Conservation (phyloP, 2,888 invertebrate genomes). For the Melieria picta region DNA sequence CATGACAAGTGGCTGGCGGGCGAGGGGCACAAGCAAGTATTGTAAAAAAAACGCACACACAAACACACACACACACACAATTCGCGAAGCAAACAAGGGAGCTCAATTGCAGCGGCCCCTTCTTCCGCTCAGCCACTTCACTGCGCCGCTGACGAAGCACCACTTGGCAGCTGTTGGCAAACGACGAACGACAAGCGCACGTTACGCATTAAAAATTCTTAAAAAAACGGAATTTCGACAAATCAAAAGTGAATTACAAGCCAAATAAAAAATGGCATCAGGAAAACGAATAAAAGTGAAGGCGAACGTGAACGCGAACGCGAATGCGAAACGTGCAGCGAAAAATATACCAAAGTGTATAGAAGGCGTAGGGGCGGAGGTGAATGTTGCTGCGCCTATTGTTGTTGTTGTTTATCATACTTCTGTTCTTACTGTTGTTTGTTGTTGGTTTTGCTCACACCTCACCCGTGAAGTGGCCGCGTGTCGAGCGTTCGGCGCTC, state of each 20-base stretch:
- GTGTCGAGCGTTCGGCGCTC: constrained; percentile 5
- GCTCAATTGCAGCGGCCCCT: background rate
- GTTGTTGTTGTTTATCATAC: too few species aligned
- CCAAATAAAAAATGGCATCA: constrained; percentile 11
- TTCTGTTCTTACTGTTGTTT: too few species aligned
- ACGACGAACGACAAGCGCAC: background rate
- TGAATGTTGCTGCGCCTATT: too few species aligned
- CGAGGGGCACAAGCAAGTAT: background rate
- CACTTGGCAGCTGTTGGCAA: background rate
- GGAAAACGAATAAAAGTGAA: background rate
- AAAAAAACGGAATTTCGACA: constrained; percentile 8
- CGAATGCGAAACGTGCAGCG: background rate
- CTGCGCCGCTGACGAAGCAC: background rate
- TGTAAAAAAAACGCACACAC: background rate
- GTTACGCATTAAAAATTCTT: constrained; percentile 17
- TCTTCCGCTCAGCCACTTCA: background rate
- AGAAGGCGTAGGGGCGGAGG: too few species aligned
- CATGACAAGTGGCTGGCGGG: background rate
- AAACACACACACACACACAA: too few species aligned
- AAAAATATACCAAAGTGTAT: too few species aligned
- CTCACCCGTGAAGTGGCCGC: constrained; percentile 34
- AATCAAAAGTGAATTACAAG: constrained; percentile 28
- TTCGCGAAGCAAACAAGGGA: too few species aligned
- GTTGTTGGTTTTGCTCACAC: too few species aligned
- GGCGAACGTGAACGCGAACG: background rate